A percentile compares a stretch with the other conserved stretches of the same genome.
These are phyloP conservation scores for Schizopygopsis malacanthus DNA, from an alignment of 2,797 vertebrate genomes.

Conservation along the genomic window DNA sequence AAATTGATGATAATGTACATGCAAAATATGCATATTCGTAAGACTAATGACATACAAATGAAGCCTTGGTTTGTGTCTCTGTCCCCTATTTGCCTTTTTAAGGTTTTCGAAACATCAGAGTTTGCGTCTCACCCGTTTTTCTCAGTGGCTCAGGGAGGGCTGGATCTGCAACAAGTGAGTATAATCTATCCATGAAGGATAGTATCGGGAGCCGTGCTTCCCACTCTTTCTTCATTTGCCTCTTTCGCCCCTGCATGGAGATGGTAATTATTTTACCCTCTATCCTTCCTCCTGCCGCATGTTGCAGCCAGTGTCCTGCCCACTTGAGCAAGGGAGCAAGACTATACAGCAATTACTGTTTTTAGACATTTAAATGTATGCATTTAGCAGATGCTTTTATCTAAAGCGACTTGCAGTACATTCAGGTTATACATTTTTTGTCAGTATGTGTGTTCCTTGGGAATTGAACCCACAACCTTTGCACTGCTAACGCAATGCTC, in stretches of 20 bases:
- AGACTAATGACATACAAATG: constrained; percentile 46
- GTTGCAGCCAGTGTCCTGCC: constrained; percentile 61
- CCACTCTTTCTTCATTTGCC: constrained; percentile 45
- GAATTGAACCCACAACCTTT: too few species aligned
- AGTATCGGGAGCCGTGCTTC: constrained; percentile 25
- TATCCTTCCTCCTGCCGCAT: constrained; percentile 52
- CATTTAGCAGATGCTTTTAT: too few species aligned
- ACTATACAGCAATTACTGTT: constrained; percentile 1
- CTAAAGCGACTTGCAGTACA: too few species aligned
- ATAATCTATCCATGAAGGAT: constrained; percentile 50
- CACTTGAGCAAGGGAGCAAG: constrained; percentile 59
- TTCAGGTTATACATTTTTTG: too few species aligned
- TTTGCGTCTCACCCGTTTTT: constrained; percentile 81
- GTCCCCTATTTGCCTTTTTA: constrained; percentile 65
- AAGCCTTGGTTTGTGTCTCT: constrained; percentile 63
- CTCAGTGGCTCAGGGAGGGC: constrained; percentile 78
- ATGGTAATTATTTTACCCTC: constrained; percentile 41
- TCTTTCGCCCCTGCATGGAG: constrained; percentile 46
- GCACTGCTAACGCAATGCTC: too few species aligned
- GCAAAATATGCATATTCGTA: constrained; percentile 6
- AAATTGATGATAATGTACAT: not conserved
- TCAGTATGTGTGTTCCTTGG: too few species aligned
- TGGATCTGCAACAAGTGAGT: constrained; percentile 83
- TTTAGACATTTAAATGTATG: not conserved
- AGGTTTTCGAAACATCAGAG: constrained; percentile 82